Evolutionary conservation across 2,113 vertebrate genomes (phyloP).

Genomic region (Macheiramphus alcinus): DNA sequence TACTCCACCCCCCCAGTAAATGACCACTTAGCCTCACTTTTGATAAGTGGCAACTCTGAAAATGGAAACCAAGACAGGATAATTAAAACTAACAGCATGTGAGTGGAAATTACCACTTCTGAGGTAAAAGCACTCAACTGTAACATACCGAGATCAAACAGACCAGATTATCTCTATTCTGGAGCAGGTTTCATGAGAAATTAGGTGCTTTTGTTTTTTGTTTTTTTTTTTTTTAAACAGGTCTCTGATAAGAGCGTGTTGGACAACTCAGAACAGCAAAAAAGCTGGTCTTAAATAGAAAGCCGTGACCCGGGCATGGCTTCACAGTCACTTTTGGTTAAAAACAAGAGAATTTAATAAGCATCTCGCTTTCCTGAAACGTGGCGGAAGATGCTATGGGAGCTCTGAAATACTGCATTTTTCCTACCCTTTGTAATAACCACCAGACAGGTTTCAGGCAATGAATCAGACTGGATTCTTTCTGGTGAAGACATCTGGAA

Average conservation of each 20-base stretch:
- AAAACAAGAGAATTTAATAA: background rate
- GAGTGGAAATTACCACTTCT: slow-evolving; percentile 37
- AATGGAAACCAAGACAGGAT: background rate
- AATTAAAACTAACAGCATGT: slow-evolving; percentile 38
- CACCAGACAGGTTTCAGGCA: slow-evolving; percentile 19
- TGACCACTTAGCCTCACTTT: slow-evolving; percentile 1
- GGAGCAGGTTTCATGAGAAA: background rate
- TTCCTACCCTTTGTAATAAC: background rate
- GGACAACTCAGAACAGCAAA: background rate
- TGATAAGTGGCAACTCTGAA: background rate
- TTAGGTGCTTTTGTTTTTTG: too few relatives aligned
- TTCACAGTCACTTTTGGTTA: background rate
- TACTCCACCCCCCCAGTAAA: background rate
- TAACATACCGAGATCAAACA: background rate
- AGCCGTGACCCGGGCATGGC: background rate
- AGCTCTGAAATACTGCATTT: slow-evolving; percentile 26
- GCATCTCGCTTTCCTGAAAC: background rate
- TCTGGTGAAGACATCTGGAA: background rate
- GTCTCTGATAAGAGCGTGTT: background rate
- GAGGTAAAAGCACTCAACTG: slow-evolving; percentile 15
- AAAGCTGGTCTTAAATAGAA: background rate
- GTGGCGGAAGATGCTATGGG: background rate
- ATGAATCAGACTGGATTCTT: slow-evolving; percentile 10
- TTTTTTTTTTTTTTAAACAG: background rate
- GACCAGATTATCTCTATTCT: background rate